Conservation (phyloP, 2,797 vertebrate genomes). For the Arremon aurantiirostris region DNA sequence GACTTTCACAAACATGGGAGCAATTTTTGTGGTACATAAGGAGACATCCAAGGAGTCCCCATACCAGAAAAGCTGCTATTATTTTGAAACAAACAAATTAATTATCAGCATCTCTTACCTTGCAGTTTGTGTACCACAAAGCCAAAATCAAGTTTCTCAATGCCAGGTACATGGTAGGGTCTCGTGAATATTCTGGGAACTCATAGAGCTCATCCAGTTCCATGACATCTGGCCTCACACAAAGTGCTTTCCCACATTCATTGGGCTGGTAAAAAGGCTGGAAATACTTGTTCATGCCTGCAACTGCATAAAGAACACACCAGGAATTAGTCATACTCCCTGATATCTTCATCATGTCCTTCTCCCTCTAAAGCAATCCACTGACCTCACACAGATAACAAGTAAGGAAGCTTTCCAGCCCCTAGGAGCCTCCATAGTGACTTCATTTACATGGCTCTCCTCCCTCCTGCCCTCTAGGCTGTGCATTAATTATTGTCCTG, state of each 20-base stretch:
- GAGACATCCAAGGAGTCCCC: not conserved
- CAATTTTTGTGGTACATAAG: not conserved
- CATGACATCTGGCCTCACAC: conserved; percentile 98
- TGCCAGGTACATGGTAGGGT: conserved; percentile 97
- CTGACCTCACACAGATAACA: not conserved
- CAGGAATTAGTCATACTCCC: not conserved
- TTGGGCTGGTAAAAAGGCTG: conserved; percentile 98
- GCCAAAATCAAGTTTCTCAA: conserved; percentile 93
- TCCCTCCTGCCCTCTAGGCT: not conserved
- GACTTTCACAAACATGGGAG: not conserved
- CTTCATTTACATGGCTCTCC: not conserved
- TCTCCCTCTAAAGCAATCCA: not conserved
- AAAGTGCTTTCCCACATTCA: conserved; percentile 96
- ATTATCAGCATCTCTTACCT: conserved; percentile 73
- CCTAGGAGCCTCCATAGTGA: not conserved
- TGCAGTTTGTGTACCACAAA: conserved; percentile 91
- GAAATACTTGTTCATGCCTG: conserved; percentile 92
- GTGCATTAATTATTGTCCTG: not conserved
- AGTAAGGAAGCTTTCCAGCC: not conserved
- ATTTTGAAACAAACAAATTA: not conserved
- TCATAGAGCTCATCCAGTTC: conserved; percentile 97
- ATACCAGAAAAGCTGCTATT: not conserved
- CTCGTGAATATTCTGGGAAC: conserved; percentile 96
- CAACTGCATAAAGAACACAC: conserved; percentile 59
- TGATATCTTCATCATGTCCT: fast-evolving